Evolutionary conservation across 92 coral and sea anemone genomes (phyloP).

Genomic region (Bergia puertoricense): DNA sequence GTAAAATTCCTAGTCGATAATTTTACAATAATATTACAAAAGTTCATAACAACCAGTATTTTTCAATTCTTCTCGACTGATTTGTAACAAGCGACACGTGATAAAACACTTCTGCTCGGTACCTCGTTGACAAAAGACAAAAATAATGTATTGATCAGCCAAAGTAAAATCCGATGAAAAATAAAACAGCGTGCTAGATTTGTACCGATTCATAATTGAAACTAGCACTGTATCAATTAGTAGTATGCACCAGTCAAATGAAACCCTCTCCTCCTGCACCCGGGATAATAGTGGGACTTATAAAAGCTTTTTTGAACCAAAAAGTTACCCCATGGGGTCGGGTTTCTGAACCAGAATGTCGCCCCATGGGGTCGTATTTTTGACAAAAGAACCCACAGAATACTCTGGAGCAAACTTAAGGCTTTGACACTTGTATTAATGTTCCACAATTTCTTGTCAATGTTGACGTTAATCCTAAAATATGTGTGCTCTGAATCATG

Average conservation of each 20-base stretch:
- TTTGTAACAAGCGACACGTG: neutral
- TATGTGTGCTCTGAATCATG: neutral
- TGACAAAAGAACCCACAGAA: neutral
- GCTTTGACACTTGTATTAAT: neutral
- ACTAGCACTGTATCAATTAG: neutral
- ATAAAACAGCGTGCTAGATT: neutral
- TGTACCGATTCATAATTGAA: neutral
- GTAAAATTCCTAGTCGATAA: constrained; percentile 16
- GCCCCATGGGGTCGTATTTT: neutral
- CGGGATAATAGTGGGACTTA: neutral
- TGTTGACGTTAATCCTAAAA: neutral
- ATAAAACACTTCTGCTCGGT: neutral
- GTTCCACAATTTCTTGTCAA: neutral
- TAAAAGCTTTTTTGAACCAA: neutral
- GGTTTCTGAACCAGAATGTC: neutral
- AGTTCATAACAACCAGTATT: constrained; percentile 10
- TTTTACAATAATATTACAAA: constrained; percentile 27
- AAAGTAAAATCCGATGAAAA: neutral
- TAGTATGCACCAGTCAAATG: neutral
- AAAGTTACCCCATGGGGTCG: neutral
- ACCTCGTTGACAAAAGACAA: constrained; percentile 2
- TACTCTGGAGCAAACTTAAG: neutral
- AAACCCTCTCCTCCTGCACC: neutral
- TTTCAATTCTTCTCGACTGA: neutral
- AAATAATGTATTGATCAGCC: neutral